These are phyloP conservation scores for Pampus argenteus DNA, from an alignment of 2,797 vertebrate genomes.

Conservation along the genomic window DNA sequence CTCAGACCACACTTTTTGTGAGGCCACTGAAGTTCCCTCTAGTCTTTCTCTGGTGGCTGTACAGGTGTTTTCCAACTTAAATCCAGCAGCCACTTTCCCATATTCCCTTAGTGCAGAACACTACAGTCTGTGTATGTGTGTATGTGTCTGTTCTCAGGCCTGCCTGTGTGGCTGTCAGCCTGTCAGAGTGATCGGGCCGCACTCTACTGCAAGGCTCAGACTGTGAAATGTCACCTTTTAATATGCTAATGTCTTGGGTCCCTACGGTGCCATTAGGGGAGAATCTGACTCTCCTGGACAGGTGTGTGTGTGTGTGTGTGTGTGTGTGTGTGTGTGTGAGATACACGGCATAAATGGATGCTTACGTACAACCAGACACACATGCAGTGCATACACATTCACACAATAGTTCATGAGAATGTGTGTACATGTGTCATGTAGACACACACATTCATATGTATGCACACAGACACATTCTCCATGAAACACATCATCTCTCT, in stretches of 20 bases:
- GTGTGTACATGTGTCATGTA: constrained; percentile 20
- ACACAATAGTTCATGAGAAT: constrained; percentile 1
- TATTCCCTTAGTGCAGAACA: constrained; percentile 32
- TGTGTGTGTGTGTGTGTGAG: not conserved
- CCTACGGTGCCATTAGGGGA: constrained; percentile 75
- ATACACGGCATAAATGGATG: constrained; percentile 18
- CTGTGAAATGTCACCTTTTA: constrained; percentile 86
- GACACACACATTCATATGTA: constrained; percentile 28
- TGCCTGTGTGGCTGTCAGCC: constrained; percentile 61
- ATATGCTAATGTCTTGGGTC: constrained; percentile 83
- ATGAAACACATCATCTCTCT: constrained; percentile 44
- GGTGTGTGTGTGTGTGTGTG: constrained; percentile 54
- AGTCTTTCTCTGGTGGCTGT: too few relatives aligned
- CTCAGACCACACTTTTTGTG: not conserved
- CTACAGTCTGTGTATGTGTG: constrained; percentile 37
- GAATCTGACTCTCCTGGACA: constrained; percentile 70
- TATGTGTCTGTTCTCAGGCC: constrained; percentile 44
- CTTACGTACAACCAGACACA: constrained; percentile 5
- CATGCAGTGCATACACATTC: constrained; percentile 1
- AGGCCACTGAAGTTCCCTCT: constrained; percentile 7
- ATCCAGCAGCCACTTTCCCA: constrained; percentile 35
- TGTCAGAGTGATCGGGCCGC: constrained; percentile 66
- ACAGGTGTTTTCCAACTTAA: constrained; percentile 49
- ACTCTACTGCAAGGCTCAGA: constrained; percentile 52
- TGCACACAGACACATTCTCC: constrained; percentile 32